phyloP scores from a whole-genome alignment of 1,140 invertebrate genomes.

The Tachypleus tridentatus region DNA sequence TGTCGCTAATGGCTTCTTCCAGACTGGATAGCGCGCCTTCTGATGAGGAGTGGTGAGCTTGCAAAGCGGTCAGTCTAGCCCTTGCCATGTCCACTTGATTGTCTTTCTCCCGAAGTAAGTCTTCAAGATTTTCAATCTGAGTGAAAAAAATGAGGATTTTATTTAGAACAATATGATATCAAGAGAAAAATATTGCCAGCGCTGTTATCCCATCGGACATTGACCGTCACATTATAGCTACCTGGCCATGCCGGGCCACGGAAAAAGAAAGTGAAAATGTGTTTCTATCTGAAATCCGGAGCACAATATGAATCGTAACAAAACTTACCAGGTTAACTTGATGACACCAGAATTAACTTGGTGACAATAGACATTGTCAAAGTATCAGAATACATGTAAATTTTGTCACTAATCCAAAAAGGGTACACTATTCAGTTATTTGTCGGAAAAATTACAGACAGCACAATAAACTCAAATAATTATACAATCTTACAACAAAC shows the following conservation, averaged over 20 bases:
- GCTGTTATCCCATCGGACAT: neutral
- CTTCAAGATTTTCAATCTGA: constrained; percentile 96
- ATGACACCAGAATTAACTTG: constrained; percentile 1
- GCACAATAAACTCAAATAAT: no score
- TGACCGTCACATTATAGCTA: constrained; percentile 1
- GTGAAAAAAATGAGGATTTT: constrained; percentile 83
- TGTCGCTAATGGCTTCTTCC: constrained; percentile 91
- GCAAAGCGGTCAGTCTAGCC: constrained; percentile 67
- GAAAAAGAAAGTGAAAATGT: constrained; percentile 1
- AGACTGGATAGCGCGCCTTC: constrained; percentile 81
- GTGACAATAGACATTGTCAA: no score
- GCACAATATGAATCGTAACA: no score
- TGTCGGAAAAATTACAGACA: no score
- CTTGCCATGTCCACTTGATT: constrained; percentile 92
- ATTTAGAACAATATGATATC: constrained; percentile 31
- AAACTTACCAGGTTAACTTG: neutral
- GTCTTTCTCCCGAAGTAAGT: constrained; percentile 93
- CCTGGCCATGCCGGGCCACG: neutral
- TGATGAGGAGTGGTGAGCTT: constrained; percentile 80
- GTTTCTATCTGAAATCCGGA: no score
- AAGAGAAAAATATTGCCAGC: constrained; percentile 11
- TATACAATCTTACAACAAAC: no score
- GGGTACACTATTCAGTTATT: no score
- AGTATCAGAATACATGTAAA: no score
- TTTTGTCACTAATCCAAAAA: no score